Conservation (phyloP, 1,140 invertebrate genomes). For the Brachionus sp. region DNA sequence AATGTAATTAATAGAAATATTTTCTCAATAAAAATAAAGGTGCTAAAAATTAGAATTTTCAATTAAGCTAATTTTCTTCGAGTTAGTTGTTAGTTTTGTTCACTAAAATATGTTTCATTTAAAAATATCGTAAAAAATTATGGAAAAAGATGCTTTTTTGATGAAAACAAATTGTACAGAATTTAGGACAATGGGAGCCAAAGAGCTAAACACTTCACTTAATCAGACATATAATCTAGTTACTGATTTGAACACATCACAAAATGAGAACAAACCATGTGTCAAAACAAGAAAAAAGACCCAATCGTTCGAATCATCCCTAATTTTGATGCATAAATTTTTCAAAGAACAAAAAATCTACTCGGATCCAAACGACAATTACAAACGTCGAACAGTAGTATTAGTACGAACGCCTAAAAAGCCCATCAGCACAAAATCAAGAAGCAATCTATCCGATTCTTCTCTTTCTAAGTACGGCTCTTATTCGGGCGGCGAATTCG, state of each 20-base stretch:
- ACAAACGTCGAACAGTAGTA: constrained; percentile 13
- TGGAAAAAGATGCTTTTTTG: constrained; percentile 14
- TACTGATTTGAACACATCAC: not conserved
- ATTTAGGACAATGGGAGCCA: not conserved
- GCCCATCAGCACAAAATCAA: not conserved
- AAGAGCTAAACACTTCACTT: not conserved
- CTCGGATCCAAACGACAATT: constrained; percentile 14
- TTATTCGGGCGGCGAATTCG: constrained; percentile 8
- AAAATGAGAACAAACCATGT: not conserved
- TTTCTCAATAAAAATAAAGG: not conserved
- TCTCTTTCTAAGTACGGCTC: not conserved
- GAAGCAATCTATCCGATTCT: constrained; percentile 16
- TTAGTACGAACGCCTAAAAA: not conserved
- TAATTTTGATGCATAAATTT: constrained; percentile 37
- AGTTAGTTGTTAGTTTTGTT: not conserved
- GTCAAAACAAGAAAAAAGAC: not conserved
- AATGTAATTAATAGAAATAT: not conserved
- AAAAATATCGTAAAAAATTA: constrained; percentile 34
- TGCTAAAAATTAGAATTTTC: not conserved
- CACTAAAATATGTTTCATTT: constrained; percentile 24
- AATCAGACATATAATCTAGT: constrained; percentile 10
- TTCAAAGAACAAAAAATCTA: constrained; percentile 40
- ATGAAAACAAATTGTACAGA: not conserved
- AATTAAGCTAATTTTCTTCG: not conserved
- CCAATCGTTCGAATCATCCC: constrained; percentile 16